Percentiles rank a stretch among this genome's conserved stretches.
Evolutionary conservation across 2,888 invertebrate genomes (phyloP).

Genomic region (Drosophila tripunctata): DNA sequence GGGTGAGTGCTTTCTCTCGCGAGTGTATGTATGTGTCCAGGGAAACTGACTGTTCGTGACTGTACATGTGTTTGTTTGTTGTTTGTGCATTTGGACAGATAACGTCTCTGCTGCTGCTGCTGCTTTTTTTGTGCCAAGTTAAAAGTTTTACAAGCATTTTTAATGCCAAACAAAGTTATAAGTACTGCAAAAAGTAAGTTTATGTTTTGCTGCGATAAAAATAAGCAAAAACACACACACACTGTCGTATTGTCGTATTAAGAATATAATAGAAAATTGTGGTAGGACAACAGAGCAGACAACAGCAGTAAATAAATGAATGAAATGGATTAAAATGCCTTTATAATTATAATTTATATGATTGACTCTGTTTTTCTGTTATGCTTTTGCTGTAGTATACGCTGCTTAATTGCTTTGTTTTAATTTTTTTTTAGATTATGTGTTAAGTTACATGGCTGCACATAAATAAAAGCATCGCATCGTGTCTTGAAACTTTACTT

Average conservation of each 20-base stretch:
- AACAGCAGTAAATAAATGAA: conserved; percentile 54
- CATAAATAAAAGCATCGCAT: conserved; percentile 17
- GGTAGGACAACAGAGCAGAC: conserved; percentile 24
- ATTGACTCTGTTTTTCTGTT: background rate
- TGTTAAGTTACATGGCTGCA: conserved; percentile 13
- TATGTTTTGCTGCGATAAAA: conserved; percentile 74
- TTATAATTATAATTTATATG: conserved; percentile 81
- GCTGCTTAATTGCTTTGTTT: no score
- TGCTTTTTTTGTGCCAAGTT: conserved; percentile 70
- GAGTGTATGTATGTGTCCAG: conserved; percentile 12
- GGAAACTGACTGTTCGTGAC: conserved; percentile 14
- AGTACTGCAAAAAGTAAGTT: conserved; percentile 73
- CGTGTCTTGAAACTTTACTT: conserved; percentile 23
- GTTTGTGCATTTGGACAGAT: conserved; percentile 55
- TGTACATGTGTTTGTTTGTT: conserved; percentile 16
- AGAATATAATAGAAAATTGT: conserved; percentile 35
- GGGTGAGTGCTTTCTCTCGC: conserved; percentile 12
- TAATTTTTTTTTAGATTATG: conserved; percentile 2
- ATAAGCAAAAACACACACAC: conserved; percentile 25
- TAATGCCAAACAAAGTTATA: conserved; percentile 78
- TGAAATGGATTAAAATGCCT: conserved; percentile 80
- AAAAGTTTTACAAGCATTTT: conserved; percentile 78
- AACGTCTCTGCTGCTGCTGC: conserved; percentile 49
- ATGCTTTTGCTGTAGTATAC: background rate
- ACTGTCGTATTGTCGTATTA: conserved; percentile 9